phyloP scores from a whole-genome alignment of 2,113 vertebrate genomes.

The Nicator chloris region DNA sequence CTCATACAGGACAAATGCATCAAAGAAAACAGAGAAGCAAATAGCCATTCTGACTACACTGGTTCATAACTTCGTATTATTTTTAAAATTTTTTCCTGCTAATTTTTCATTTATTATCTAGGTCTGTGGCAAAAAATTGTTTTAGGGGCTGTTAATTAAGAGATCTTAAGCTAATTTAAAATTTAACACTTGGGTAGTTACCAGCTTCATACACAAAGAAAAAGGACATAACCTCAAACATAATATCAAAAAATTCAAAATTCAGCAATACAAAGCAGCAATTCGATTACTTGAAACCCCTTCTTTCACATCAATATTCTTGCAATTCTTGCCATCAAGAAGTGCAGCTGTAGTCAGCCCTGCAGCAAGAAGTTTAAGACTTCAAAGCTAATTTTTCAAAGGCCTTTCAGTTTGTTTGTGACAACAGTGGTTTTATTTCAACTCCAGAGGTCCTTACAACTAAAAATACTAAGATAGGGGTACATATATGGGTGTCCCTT shows the following conservation, averaged over 20 bases:
- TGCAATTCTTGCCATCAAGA: background rate
- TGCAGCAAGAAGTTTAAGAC: background rate
- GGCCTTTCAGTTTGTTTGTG: background rate
- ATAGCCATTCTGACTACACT: background rate
- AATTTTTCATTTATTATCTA: background rate
- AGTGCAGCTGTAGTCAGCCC: background rate
- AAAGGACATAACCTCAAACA: background rate
- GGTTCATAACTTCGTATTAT: background rate
- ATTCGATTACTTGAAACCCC: background rate
- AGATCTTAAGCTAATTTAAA: background rate
- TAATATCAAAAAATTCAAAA: background rate
- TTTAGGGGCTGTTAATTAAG: background rate
- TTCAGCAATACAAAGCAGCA: background rate
- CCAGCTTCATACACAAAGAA: background rate
- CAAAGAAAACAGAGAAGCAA: background rate
- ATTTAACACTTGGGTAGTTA: background rate
- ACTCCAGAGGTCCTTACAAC: background rate
- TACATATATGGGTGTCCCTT: background rate
- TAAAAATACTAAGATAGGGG: background rate
- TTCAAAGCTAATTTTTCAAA: constrained; percentile 23
- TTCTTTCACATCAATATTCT: background rate
- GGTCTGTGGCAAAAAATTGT: background rate
- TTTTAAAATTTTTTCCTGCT: background rate
- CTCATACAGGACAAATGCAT: background rate
- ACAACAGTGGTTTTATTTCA: background rate